Evolutionary conservation across 2,113 vertebrate species (phyloP), one percentile per base, ranked within the genome.

Genomic region (Sprattus sprattus): DNA sequence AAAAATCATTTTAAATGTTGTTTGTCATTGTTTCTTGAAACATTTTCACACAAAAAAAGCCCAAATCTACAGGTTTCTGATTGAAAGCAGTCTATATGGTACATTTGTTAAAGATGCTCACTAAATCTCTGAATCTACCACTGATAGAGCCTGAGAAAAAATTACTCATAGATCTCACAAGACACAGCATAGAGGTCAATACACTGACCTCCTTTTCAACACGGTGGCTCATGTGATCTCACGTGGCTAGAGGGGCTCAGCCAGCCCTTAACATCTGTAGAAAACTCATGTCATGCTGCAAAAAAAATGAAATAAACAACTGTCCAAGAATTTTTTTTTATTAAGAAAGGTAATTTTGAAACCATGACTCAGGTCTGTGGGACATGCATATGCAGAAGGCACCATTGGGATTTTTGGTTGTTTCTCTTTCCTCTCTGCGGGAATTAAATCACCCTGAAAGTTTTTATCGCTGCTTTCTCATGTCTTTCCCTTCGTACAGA

Each of bases 371-470:
- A 10, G 32, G 15, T 18, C 18, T 54, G 20, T 60, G 18, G 18
- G 54, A 22, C 20, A 60, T 6, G 18, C 18, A 39, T 39, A 16
- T 78, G 71, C 71, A 78, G 11, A 39, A 78, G 25, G 13, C 71
- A 78, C 71, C 32, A 32, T 11, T 78, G 71, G 54, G 81, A 88
- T 81, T 90, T 92, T 94, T 94, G 94, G 94, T 94, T 94, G 94
- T 95, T 95, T 95, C 93, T 95, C 94, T 93, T 93, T 93, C 89
- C 88, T 90, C 83, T 84, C 25, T 90, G 85, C 89, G 86, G 85
- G 88, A 83, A 82, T 85, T 86, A n/a, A 84, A 49, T 10, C 20
- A 44, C 16, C 44, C 25, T n/a, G 28, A 28, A 52, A 85, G 22
- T 89, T 64, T 49, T 57, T 57, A 44, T 64, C 7, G 83, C 85